Percentiles rank a stretch among this genome's conserved stretches.
Evolutionary conservation across 2,113 vertebrate species (phyloP).

Genomic region (Pelvicachromis taeniatus): DNA sequence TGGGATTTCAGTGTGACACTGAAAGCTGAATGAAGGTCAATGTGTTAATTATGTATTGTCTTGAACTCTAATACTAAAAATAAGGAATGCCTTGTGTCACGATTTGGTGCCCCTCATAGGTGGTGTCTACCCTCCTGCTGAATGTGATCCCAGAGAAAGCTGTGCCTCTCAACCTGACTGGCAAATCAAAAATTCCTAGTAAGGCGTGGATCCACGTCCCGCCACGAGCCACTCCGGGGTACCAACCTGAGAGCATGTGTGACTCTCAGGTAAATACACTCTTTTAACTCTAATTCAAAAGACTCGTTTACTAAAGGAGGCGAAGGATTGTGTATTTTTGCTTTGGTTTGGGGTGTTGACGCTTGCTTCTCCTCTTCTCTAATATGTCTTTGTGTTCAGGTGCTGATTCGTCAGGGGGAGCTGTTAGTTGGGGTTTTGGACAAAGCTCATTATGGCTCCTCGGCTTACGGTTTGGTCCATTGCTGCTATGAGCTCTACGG

Average conservation of each 20-base stretch:
- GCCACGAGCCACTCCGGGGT: conserved; percentile 60
- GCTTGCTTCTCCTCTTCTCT: neutral
- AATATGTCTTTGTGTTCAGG: conserved; percentile 61
- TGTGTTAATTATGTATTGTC: neutral
- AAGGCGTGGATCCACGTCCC: conserved; percentile 85
- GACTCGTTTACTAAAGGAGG: neutral
- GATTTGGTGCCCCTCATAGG: conserved; percentile 61
- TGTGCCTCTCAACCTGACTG: conserved; percentile 81
- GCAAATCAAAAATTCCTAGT: conserved; percentile 86
- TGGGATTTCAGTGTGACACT: neutral
- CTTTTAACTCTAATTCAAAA: neutral
- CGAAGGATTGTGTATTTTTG: neutral
- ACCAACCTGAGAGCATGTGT: conserved; percentile 83
- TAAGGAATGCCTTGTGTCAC: neutral
- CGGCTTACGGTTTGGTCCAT: conserved; percentile 92
- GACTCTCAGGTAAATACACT: conserved; percentile 79
- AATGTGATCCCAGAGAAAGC: conserved; percentile 87
- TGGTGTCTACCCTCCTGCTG: conserved; percentile 90
- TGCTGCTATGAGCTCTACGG: conserved; percentile 96
- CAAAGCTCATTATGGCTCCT: conserved; percentile 97
- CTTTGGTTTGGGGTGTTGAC: neutral
- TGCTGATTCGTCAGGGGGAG: conserved; percentile 87
- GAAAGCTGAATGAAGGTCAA: neutral
- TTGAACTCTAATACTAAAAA: neutral
- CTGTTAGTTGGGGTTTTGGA: conserved; percentile 91